These are phyloP conservation scores for Tiliacea citrago DNA, from an alignment of 2,888 invertebrate species.

Conservation along the genomic window DNA sequence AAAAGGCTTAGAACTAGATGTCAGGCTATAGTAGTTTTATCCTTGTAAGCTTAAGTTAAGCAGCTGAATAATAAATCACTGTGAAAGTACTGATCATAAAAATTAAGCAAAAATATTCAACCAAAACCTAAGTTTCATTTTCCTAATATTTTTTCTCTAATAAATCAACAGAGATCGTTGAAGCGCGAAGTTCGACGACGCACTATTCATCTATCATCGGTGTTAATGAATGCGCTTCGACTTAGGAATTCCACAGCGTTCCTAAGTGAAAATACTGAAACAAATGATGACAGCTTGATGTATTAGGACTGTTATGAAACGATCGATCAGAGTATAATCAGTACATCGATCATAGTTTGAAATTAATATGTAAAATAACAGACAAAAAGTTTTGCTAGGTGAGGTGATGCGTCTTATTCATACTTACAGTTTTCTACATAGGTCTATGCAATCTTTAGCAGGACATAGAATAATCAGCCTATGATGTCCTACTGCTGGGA, in stretches of 20 bases:
- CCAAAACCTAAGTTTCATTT: conserved; percentile 37
- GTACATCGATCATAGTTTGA: conserved; percentile 10
- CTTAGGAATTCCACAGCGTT: conserved; percentile 40
- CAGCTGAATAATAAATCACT: background rate
- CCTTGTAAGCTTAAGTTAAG: background rate
- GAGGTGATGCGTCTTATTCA: background rate
- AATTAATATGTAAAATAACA: conserved; percentile 31
- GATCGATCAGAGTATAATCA: conserved; percentile 35
- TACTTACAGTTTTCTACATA: background rate
- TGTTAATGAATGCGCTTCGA: conserved; percentile 38
- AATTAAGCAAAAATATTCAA: conserved; percentile 26
- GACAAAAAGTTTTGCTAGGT: background rate
- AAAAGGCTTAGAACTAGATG: no score
- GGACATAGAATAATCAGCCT: no score
- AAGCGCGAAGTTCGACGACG: conserved; percentile 48
- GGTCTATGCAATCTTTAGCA: background rate
- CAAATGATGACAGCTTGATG: conserved; percentile 43
- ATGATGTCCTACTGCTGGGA: no score
- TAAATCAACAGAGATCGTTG: conserved; percentile 56
- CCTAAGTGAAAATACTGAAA: conserved; percentile 57
- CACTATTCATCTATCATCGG: conserved; percentile 46
- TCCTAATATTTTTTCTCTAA: conserved; percentile 21
- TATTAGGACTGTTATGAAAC: conserved; percentile 33
- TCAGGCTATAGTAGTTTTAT: background rate
- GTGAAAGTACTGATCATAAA: conserved; percentile 20